A percentile compares a stretch with the other conserved stretches of the same genome.
Evolutionary conservation across 2,888 invertebrate genomes (phyloP).

Genomic region (Hermaeophaga mercurialis): DNA sequence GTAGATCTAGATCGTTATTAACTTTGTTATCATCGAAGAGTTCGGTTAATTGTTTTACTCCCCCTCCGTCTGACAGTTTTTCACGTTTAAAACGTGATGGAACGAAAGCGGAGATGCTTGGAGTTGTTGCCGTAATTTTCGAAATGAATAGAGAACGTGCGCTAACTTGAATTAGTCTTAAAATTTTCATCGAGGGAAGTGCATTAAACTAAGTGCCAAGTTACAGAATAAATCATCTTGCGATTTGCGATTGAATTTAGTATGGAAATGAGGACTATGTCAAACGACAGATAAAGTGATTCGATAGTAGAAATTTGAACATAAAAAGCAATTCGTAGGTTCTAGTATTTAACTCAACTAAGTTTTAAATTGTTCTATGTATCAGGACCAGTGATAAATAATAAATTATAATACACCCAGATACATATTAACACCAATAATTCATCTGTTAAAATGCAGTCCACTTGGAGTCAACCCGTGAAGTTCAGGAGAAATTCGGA

Average conservation of each 20-base stretch:
- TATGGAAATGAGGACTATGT: background rate
- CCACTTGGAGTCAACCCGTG: no score
- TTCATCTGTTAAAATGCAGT: no score
- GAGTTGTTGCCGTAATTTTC: constrained; percentile 9
- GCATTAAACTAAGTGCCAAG: constrained; percentile 16
- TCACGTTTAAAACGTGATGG: constrained; percentile 9
- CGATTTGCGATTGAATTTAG: constrained; percentile 9
- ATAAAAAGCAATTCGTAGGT: no score
- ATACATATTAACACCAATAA: no score
- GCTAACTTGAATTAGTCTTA: constrained; percentile 10
- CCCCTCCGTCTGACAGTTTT: constrained; percentile 10
- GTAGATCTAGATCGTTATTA: constrained; percentile 11
- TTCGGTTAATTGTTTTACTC: constrained; percentile 4
- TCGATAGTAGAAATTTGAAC: no score
- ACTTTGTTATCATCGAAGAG: constrained; percentile 16
- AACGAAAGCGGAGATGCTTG: background rate
- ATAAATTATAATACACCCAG: no score
- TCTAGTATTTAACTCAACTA: no score
- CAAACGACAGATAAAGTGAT: background rate
- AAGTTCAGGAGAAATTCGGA: no score
- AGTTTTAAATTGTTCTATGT: no score
- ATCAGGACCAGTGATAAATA: no score
- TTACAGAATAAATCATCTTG: constrained; percentile 9
- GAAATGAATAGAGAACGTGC: constrained; percentile 3
- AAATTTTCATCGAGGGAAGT: constrained; percentile 1